Conservation (phyloP, 92 coral and sea anemone genomes). For the Palythoa heliodiscus region DNA sequence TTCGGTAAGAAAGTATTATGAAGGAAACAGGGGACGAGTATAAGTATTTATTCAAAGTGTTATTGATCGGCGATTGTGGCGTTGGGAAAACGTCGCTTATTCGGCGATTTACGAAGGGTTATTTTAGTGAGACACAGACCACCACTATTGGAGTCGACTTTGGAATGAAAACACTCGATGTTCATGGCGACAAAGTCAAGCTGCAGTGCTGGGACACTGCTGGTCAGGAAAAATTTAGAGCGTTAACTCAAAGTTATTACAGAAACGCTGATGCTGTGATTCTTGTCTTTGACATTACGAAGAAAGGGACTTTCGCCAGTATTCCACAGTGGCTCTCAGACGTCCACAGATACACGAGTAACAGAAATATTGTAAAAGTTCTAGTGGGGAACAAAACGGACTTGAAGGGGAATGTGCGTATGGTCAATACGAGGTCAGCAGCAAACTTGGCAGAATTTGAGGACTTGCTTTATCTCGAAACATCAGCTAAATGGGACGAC, state of each 20-base stretch:
- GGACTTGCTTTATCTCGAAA: conserved; percentile 90
- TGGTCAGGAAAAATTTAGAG: conserved; percentile 92
- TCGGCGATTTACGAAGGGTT: conserved; percentile 93
- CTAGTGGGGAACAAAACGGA: conserved; percentile 98
- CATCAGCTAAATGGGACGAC: conserved; percentile 98
- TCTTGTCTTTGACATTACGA: conserved; percentile 92
- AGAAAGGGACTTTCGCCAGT: conserved; percentile 95
- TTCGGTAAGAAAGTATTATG: conserved; percentile 25
- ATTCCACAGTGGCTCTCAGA: conserved; percentile 97
- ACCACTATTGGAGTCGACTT: conserved; percentile 97
- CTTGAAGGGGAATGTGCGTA: conserved; percentile 84
- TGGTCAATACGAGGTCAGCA: conserved; percentile 94
- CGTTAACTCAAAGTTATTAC: conserved; percentile 92
- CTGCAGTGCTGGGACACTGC: conserved; percentile 99
- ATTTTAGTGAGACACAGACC: conserved; percentile 87
- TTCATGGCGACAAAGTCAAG: conserved; percentile 93
- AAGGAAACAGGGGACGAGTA: conserved; percentile 60
- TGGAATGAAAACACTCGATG: conserved; percentile 82
- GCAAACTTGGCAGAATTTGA: conserved; percentile 98
- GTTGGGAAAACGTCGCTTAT: conserved; percentile 98
- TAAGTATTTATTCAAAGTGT: conserved; percentile 90
- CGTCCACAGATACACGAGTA: conserved; percentile 79
- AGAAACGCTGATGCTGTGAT: conserved; percentile 98
- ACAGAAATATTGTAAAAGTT: conserved; percentile 81
- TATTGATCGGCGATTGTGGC: conserved; percentile 93